Evolutionary conservation across 2,113 vertebrate species (phyloP).

Genomic region (Tauraco erythrolophus): DNA sequence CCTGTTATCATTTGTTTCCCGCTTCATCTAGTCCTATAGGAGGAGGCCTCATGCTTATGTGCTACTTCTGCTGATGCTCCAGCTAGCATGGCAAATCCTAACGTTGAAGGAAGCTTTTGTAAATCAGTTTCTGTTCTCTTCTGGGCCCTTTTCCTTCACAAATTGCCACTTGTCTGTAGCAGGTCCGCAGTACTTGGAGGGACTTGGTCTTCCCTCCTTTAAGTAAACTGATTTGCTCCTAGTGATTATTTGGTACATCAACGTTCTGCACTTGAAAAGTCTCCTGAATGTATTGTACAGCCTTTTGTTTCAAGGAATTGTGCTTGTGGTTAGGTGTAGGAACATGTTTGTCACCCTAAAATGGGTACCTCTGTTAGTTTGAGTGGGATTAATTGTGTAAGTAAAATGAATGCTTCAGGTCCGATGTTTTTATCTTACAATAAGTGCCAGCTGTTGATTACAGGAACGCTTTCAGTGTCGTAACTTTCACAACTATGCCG

Average conservation of each 20-base stretch:
- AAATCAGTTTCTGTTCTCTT: slow-evolving; percentile 3
- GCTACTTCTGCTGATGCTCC: slow-evolving; percentile 3
- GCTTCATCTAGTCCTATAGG: neutral
- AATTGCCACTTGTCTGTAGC: neutral
- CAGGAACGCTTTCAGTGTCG: neutral
- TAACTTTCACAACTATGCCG: neutral
- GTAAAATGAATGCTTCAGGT: neutral
- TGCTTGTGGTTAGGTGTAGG: neutral
- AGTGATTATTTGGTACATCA: neutral
- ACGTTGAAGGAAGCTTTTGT: neutral
- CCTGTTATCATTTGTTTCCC: slow-evolving; percentile 38
- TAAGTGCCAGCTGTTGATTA: neutral
- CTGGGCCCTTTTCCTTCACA: neutral
- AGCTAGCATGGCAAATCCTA: slow-evolving; percentile 10
- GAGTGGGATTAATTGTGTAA: neutral
- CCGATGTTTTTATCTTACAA: neutral
- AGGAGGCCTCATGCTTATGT: neutral
- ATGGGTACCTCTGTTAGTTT: neutral
- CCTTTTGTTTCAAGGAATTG: neutral
- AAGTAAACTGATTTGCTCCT: neutral
- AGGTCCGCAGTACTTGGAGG: neutral
- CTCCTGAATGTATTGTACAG: neutral
- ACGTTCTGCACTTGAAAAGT: neutral
- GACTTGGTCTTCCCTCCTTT: neutral
- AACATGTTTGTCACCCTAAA: neutral